Evolutionary conservation across 2,888 invertebrate genomes (phyloP), one percentile per base, ranked within the genome.

Genomic region (Pimpla rufipes): DNA sequence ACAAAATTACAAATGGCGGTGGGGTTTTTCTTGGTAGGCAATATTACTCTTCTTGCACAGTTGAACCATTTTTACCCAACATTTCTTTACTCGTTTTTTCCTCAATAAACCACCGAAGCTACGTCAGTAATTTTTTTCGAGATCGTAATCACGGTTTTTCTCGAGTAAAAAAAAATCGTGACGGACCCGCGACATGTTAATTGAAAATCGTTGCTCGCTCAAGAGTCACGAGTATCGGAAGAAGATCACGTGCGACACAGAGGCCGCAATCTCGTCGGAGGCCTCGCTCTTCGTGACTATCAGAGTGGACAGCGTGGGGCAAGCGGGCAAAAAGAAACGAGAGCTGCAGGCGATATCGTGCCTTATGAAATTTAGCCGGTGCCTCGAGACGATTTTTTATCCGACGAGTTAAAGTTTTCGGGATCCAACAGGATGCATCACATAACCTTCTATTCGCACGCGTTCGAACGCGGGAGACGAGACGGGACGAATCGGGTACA

Each of bases 381-480:
- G 11, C 62, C 62, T 74, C 45, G 37, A 23, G 73, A 66, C 18
- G 21, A 5, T 29, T 50, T 77, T 70, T 50, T 45, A 18, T 62
- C 18, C 18, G 57, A 55, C 71, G 64, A 18, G 37, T 21, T n/a
- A 11, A 52, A 35, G 35, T 70, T 64, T 78, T 78, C 13, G 40
- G 11, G 37, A 59, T 70, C 37, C 42, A 42, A 78, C 40, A 52
- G 40, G 42, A 50, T 78, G 70, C 71, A 79, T 78, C 71, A n/a
- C n/a, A 64, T 71, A 71, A 78, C 7, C 35, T 3, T 18, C 18
- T 55, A 0, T 11, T 55, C 55, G 40, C 35, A 71, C 68, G 70
- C 52, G 68, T 16, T 79, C 35, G 5, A 55, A 52, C 50, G 29
- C n/a, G 13, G 59, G 59, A 37, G 21, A 29, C 29, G 23, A 45